phyloP scores from a whole-genome alignment of 2,888 invertebrate species.

The Conops quadrifasciatus region DNA sequence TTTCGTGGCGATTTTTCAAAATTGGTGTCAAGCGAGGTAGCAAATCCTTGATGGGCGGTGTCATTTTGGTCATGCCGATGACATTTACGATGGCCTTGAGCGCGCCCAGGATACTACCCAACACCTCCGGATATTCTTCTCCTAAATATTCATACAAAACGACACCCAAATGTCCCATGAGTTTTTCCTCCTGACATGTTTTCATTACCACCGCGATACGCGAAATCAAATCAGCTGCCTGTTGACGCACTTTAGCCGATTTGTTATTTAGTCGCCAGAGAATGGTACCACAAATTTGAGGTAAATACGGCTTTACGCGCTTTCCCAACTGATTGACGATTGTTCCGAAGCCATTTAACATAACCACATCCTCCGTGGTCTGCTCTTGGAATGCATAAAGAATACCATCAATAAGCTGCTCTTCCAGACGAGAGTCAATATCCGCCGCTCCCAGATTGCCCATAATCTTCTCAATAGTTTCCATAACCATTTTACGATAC shows the following conservation, averaged over 20 bases:
- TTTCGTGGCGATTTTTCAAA: constrained; percentile 95
- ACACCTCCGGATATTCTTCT: constrained; percentile 98
- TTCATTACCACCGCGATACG: constrained; percentile 99
- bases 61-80: constrained; percentile 99
- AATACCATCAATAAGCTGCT: constrained; percentile 99
- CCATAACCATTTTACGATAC: constrained; percentile 99
- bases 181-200: constrained; percentile 98
- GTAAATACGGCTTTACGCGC: constrained; percentile 97
- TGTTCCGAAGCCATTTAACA: constrained; percentile 99
- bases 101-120: constrained; percentile 97
- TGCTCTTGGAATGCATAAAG: constrained; percentile 99
- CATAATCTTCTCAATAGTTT: constrained; percentile 99
- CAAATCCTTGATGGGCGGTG: constrained; percentile 98
- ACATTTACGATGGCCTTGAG: constrained; percentile 99
- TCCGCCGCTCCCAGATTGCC: constrained; percentile 97
- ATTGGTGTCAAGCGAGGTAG: constrained; percentile 97
- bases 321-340: constrained; percentile 98
- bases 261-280: constrained; percentile 99
- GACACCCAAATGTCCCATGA: constrained; percentile 99
- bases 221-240: constrained; percentile 98
- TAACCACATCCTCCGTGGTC: constrained; percentile 99
- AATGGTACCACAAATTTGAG: constrained; percentile 99
- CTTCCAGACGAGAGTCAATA: constrained; percentile 96
- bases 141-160: constrained; percentile 99
- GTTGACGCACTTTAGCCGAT: constrained; percentile 98